Evolutionary conservation across 35 echinoderm and acorn worm species (phyloP), one percentile per base, ranked within the genome.

Genomic region (Apostichopus japonicus): DNA sequence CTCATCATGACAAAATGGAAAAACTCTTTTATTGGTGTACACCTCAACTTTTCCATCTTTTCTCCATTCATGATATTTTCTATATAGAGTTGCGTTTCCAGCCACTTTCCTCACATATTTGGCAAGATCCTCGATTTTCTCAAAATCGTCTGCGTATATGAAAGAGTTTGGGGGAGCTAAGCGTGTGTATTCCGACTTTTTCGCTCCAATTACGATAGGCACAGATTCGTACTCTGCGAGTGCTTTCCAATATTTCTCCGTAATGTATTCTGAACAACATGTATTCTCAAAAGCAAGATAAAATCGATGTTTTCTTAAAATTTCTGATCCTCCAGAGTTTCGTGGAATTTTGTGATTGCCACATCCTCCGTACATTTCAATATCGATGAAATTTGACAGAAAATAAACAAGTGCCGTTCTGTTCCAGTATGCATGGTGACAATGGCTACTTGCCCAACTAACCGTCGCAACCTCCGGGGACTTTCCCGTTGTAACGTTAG

Each of bases 241-340:
- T 24, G 92, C 79, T 24, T 78, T 78, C 94, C 94, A 95, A 1
- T 87, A 54, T 65, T 95, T 92, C 67, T 95, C 90, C 6, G 91
- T 95, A 33, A 95, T 95, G 76, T 92, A 90, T 55, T 92, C 91
- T 0, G 56, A 63, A 77, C 94, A 95, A 15, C 88, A 72, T 54
- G 91, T 86, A 81, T 92, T 90, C 67, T 95, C 94, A 11, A 95
- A 76, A 53, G 94, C 58, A 19, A 95, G 83, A 61, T 95, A 88
- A 81, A 95, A 95, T 55, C 92, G 92, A 63, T 95, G 77, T 11
- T 80, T 67, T 24, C 53, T 73, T 10, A 95, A 17, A 16, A 87
- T 61, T 52, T 87, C 76, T 10, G 24, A 55, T 52, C 94, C 92
- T 86, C 78, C 25, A 44, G 15, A 55, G 77, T 24, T 27, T 0